phyloP scores from a whole-genome alignment of 2,797 vertebrate genomes.

The Pangasius djambal region DNA sequence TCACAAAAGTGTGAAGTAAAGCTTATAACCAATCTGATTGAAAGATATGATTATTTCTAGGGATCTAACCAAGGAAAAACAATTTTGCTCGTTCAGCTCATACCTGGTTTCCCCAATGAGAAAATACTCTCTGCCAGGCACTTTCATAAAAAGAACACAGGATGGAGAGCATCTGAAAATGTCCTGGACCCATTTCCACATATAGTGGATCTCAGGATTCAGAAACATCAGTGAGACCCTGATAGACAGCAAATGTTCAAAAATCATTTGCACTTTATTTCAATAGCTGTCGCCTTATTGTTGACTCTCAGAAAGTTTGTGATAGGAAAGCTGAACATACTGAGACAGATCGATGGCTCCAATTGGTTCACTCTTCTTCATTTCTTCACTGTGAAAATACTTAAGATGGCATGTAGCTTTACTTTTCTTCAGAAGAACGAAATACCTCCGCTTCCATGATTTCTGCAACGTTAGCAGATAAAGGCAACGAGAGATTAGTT shows the following conservation, averaged over 20 bases:
- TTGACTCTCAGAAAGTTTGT: background rate
- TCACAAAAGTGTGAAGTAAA: background rate
- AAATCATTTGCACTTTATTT: background rate
- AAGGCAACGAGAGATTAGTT: background rate
- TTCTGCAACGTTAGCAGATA: background rate
- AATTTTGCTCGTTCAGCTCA: background rate
- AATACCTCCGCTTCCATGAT: constrained; percentile 18
- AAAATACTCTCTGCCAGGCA: constrained; percentile 1
- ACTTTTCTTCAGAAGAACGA: background rate
- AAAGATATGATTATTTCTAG: background rate
- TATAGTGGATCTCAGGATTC: background rate
- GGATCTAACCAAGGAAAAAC: background rate
- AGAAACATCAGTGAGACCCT: background rate
- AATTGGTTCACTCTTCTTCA: background rate
- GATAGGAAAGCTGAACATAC: background rate
- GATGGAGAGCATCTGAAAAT: constrained; percentile 20
- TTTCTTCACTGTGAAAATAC: constrained; percentile 12
- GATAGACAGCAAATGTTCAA: background rate
- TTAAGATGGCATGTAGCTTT: background rate
- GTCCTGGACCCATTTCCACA: constrained; percentile 33
- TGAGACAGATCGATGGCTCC: background rate
- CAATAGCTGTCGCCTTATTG: background rate
- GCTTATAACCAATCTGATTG: background rate
- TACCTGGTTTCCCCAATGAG: background rate
- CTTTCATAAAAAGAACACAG: constrained; percentile 32